Conservation (phyloP, 1,140 invertebrate genomes). For the Cotesia typhae region DNA sequence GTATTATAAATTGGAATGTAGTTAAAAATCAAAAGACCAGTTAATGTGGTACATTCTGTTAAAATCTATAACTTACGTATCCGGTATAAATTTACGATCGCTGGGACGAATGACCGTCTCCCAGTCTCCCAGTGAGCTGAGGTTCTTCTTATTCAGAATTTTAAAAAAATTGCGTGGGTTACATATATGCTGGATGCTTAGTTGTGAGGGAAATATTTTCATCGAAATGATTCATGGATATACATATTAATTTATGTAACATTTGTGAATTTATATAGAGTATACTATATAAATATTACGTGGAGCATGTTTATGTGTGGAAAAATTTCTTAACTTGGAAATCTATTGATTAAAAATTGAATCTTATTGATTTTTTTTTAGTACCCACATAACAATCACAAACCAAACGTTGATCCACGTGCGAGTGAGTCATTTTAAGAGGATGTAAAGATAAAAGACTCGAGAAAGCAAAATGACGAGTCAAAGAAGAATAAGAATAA, state of each 20-base stretch:
- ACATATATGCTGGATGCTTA: neutral
- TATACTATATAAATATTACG: too few species aligned
- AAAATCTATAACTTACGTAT: constrained; percentile 18
- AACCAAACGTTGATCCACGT: too few species aligned
- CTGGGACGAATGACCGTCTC: neutral
- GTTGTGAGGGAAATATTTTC: neutral
- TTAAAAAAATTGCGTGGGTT: neutral
- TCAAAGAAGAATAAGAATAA: constrained; percentile 2
- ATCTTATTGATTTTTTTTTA: neutral
- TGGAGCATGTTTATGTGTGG: too few species aligned
- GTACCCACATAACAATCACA: neutral
- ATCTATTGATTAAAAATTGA: too few species aligned
- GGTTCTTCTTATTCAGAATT: neutral
- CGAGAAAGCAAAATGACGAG: constrained; percentile 31
- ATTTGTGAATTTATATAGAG: too few species aligned
- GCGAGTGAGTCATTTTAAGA: neutral
- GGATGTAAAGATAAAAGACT: neutral
- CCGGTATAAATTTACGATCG: neutral
- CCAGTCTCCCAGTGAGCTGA: neutral
- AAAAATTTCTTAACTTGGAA: too few species aligned
- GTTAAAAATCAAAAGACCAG: neutral
- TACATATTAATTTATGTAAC: constrained; percentile 1
- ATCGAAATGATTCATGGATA: neutral
- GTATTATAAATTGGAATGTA: too few species aligned
- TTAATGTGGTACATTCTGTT: constrained; percentile 4